These are phyloP conservation scores for Albula glossodonta DNA, from an alignment of 2,113 vertebrate genomes.

Conservation along the genomic window DNA sequence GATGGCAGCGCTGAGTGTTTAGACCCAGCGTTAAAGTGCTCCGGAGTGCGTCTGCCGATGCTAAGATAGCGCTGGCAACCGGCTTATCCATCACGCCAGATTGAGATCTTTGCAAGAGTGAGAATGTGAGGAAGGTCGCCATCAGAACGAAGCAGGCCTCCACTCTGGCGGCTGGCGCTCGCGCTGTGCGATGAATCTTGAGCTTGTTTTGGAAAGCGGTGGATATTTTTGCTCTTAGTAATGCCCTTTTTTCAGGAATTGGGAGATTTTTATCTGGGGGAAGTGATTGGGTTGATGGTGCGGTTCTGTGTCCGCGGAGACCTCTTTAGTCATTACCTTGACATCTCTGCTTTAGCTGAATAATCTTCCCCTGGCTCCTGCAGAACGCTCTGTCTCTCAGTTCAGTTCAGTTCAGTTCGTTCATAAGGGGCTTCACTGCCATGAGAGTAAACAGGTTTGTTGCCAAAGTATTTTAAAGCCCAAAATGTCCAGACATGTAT, in stretches of 20 bases:
- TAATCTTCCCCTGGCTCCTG: neutral
- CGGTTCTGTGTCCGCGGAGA: neutral
- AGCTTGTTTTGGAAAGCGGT: neutral
- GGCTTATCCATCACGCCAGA: neutral
- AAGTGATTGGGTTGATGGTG: neutral
- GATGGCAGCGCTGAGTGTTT: neutral
- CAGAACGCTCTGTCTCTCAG: neutral
- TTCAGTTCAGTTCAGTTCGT: too few species aligned
- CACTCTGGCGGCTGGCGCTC: neutral
- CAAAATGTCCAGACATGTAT: neutral
- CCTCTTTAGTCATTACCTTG: neutral
- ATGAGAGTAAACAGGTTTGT: neutral
- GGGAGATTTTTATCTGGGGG: neutral
- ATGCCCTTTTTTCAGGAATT: neutral
- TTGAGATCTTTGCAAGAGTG: neutral
- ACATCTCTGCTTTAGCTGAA: neutral
- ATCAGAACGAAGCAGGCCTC: too few species aligned
- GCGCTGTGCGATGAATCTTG: neutral
- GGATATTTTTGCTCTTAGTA: neutral
- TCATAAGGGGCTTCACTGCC: neutral
- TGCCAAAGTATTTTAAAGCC: neutral
- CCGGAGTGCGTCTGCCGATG: neutral
- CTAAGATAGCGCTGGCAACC: neutral
- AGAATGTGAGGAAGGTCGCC: neutral
- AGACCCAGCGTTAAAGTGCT: neutral